These are phyloP conservation scores for Eurosta solidaginis DNA, from an alignment of 1,140 invertebrate genomes.

Conservation along the genomic window DNA sequence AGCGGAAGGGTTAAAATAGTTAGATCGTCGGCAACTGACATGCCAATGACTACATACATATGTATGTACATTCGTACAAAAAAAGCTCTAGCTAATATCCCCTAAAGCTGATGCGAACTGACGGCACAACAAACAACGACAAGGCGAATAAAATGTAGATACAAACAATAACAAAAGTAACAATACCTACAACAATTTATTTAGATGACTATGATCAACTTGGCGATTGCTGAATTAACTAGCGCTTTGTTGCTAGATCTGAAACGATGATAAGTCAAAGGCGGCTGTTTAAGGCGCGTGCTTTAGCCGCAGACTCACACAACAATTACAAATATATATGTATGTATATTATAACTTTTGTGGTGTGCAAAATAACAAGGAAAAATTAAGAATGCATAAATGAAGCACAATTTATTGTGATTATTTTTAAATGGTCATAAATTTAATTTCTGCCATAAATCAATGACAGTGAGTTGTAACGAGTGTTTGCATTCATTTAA, in stretches of 20 bases:
- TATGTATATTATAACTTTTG: not conserved
- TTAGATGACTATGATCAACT: not conserved
- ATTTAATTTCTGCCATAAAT: constrained; percentile 27
- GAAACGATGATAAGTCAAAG: not conserved
- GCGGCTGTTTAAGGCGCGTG: not conserved
- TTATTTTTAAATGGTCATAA: constrained; percentile 24
- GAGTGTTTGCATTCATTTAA: constrained; percentile 18
- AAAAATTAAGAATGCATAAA: no score
- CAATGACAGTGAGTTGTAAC: not conserved
- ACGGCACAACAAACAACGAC: not conserved
- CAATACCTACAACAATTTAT: not conserved
- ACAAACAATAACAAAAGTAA: not conserved
- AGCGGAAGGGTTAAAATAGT: no score
- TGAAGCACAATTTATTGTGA: constrained; percentile 10
- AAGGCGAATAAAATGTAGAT: not conserved
- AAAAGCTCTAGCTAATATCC: not conserved
- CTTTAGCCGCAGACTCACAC: not conserved
- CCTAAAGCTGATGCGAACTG: constrained; percentile 22
- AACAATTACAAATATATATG: not conserved
- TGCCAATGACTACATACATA: no score
- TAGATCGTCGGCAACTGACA: not conserved
- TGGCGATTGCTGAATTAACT: not conserved
- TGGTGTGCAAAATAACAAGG: not conserved
- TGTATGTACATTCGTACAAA: no score
- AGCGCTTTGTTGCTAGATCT: constrained; percentile 9